Conservation (phyloP, 2,888 invertebrate species). For the Drosophila leonis region DNA sequence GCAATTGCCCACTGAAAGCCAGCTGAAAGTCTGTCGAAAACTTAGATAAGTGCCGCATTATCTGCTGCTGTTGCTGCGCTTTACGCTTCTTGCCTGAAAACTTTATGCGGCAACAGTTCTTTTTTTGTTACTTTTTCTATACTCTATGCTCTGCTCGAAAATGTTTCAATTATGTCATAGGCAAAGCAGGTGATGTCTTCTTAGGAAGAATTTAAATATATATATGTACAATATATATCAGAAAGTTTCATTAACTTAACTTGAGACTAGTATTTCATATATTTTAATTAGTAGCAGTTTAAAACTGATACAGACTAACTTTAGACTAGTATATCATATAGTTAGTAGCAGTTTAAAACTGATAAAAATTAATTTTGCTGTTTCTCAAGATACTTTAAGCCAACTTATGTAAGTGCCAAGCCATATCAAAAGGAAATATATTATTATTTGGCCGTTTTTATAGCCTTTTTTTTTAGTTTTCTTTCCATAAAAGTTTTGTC, state of each 20-base stretch:
- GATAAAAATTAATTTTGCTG: neutral
- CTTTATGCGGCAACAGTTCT: conserved; percentile 51
- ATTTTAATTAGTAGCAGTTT: no score
- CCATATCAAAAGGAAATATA: no score
- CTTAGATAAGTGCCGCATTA: conserved; percentile 48
- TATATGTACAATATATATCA: no score
- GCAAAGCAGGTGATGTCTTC: neutral
- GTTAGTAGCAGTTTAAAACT: no score
- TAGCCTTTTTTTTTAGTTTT: no score
- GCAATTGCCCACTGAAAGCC: conserved; percentile 36
- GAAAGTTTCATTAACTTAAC: neutral
- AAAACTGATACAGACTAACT: accelerated
- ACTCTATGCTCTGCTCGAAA: neutral
- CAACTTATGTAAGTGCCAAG: no score
- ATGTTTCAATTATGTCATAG: neutral
- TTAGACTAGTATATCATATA: neutral
- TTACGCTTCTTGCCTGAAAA: conserved; percentile 29
- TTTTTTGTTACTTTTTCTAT: neutral
- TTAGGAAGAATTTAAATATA: neutral
- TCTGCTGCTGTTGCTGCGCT: conserved; percentile 15
- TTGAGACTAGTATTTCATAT: no score
- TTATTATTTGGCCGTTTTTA: no score
- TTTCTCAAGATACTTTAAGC: neutral
- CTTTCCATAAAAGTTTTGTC: neutral
- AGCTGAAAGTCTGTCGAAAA: conserved; percentile 37